Evolutionary conservation across 2,113 vertebrate species (phyloP), one percentile per base, ranked within the genome.

Genomic region (Zingel zingel): DNA sequence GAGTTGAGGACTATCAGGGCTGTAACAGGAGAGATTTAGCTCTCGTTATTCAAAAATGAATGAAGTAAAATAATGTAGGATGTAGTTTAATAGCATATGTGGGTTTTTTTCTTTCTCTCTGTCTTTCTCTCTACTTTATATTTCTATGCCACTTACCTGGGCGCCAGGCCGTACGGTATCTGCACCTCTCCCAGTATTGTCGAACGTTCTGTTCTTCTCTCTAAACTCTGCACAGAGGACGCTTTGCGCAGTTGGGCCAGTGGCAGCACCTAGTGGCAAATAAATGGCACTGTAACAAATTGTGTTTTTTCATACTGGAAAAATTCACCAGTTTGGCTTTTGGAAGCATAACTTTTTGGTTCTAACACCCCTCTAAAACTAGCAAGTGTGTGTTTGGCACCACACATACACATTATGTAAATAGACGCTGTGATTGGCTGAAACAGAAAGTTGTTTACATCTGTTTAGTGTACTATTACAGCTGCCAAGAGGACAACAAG

Each of bases 171-270:
- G 4, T 93, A 92, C 0, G 88, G 92, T 1, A 83, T 81, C 1
- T 91, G 73, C 66, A 95, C 86, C 51, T 96, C 96, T 69, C 93
- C 95, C 43, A 96, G 94, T 71, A 97, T 88, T 63, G 94, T 96
- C 59, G 97, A 97, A 0, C 96, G 94, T 21, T 97, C 93, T 19
- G 89, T 90, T 83, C 96, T 97, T 79, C 95, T 95, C 86, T 97
- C 96, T 63, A 99, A 94, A 89, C 95, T 98, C 91, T 98, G 98
- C 62, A 96, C 83, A 33, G 97, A 99, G 69, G 95, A 83, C 0
- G 96, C 95, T 94, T 97, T 98, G 79, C 84, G 95, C 86, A 95
- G 94, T 88, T 98, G 96, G 90, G 94, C 93, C 90, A 97, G 95
- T 74, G 97, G 96, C 81, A 98, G 96, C 94, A 96, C 96, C 98